phyloP scores from a whole-genome alignment of 2,888 invertebrate species.

The Galerucella calmariensis region DNA sequence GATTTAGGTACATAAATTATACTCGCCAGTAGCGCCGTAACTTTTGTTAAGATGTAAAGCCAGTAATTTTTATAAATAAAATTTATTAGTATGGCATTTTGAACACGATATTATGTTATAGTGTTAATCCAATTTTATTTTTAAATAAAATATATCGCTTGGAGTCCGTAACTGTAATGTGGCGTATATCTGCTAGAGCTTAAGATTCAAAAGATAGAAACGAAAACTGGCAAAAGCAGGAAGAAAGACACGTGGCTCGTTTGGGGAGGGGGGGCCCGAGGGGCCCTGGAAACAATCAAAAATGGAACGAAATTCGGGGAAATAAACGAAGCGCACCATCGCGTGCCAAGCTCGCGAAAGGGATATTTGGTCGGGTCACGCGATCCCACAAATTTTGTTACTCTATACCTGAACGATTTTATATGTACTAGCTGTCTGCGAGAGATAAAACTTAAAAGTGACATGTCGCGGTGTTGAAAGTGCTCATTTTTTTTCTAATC shows the following conservation, averaged over 20 bases:
- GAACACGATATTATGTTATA: too few relatives aligned
- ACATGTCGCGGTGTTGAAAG: constrained; percentile 30
- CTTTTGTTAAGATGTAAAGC: too few relatives aligned
- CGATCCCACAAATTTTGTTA: constrained; percentile 60
- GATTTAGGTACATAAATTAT: too few relatives aligned
- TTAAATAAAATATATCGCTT: too few relatives aligned
- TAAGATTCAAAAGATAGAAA: background rate
- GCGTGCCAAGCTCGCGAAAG: constrained; percentile 57
- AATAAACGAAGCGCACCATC: constrained; percentile 58
- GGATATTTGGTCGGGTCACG: constrained; percentile 61
- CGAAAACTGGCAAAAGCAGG: constrained; percentile 41
- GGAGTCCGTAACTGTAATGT: too few relatives aligned
- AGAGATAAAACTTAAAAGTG: constrained; percentile 50
- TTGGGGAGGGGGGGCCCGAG: constrained; percentile 26
- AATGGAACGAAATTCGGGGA: constrained; percentile 50
- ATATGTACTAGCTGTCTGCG: constrained; percentile 19
- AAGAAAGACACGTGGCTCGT: constrained; percentile 56
- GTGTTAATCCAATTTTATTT: too few relatives aligned
- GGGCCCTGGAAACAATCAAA: constrained; percentile 55
- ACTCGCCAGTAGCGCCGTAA: too few relatives aligned
- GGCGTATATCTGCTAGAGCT: too few relatives aligned
- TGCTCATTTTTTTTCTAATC: too few relatives aligned
- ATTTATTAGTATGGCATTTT: too few relatives aligned
- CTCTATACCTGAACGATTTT: constrained; percentile 48
- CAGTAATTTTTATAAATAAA: too few relatives aligned